These are phyloP conservation scores for Halesus radiatus DNA, from an alignment of 1,140 invertebrate genomes.

Conservation along the genomic window DNA sequence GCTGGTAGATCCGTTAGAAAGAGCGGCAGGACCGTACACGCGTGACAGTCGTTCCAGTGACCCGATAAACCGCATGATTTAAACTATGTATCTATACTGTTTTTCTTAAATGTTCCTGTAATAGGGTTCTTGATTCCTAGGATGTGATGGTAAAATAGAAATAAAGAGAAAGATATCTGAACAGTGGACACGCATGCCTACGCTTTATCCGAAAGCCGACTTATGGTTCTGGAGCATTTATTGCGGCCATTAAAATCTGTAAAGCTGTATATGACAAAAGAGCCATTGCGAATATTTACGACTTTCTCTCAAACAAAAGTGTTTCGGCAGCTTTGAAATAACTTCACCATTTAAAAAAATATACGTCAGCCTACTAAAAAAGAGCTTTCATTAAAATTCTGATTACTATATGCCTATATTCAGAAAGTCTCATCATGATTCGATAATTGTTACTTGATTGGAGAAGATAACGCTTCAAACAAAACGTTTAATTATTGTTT, in stretches of 20 bases:
- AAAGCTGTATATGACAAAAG: slow-evolving; percentile 19
- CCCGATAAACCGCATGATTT: not conserved
- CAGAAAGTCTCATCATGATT: too few species aligned
- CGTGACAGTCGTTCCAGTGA: too few species aligned
- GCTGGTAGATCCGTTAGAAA: too few species aligned
- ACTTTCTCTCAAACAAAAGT: not conserved
- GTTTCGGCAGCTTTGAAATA: slow-evolving; percentile 23
- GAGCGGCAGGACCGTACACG: too few species aligned
- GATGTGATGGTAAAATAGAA: not conserved
- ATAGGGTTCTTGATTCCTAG: not conserved
- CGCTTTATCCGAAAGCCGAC: not conserved
- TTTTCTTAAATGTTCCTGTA: not conserved
- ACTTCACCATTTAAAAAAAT: not conserved
- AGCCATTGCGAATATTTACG: slow-evolving; percentile 30
- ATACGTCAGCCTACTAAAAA: too few species aligned
- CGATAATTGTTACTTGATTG: too few species aligned
- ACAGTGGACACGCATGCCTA: not conserved
- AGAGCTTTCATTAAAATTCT: too few species aligned
- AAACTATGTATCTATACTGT: not conserved
- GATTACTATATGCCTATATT: too few species aligned
- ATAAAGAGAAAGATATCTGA: not conserved
- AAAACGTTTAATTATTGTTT: too few species aligned
- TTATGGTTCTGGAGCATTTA: not conserved
- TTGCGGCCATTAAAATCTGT: not conserved
- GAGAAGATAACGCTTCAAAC: too few species aligned